Conservation (phyloP, 2,113 vertebrate species). For the Entomyzon cyanotis region DNA sequence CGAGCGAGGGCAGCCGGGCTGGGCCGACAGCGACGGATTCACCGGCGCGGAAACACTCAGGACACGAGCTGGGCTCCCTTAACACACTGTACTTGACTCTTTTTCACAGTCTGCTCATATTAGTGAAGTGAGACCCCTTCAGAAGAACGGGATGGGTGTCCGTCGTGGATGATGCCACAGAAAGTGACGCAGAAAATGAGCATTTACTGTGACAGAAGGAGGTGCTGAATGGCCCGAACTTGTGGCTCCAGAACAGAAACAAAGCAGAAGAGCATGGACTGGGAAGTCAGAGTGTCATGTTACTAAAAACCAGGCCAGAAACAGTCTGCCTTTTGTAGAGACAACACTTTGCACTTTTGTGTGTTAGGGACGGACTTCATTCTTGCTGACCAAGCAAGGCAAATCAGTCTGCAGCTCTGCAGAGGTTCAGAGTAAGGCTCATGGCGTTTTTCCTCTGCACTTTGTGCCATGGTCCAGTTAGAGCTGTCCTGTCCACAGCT, state of each 20-base stretch:
- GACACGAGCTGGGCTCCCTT: neutral
- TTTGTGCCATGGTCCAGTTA: rapidly evolving
- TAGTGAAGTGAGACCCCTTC: neutral
- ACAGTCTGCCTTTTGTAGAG: neutral
- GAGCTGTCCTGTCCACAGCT: neutral
- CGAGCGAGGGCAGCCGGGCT: neutral
- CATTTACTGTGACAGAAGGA: neutral
- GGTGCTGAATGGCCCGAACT: neutral
- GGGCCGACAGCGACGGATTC: rapidly evolving
- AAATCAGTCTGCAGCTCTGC: neutral
- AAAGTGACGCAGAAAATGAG: neutral
- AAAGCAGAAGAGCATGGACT: neutral
- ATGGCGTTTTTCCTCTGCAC: neutral
- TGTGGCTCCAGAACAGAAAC: neutral
- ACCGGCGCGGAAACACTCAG: rapidly evolving
- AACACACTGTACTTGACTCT: rapidly evolving
- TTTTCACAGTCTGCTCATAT: neutral
- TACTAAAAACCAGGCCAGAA: neutral
- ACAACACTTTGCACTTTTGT: neutral
- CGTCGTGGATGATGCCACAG: neutral
- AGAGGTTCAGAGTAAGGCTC: neutral
- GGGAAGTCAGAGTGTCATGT: neutral
- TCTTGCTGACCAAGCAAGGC: neutral
- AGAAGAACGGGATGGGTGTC: neutral
- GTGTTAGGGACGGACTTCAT: neutral